These are phyloP conservation scores for Centropus bengalensis DNA, from an alignment of 2,113 vertebrate genomes.

Conservation along the genomic window DNA sequence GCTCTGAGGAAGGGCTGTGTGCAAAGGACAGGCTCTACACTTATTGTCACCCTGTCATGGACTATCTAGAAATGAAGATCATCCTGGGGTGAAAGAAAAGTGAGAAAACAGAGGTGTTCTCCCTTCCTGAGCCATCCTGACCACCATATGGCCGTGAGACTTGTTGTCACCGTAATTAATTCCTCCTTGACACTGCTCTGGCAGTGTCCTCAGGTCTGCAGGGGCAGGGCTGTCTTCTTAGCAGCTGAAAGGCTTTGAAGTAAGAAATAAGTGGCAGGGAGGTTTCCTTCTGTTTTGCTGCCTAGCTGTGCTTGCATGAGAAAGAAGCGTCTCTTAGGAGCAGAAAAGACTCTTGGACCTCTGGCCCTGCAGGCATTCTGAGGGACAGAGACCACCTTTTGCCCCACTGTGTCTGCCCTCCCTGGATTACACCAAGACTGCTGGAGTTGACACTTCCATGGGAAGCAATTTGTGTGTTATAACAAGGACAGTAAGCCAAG, in stretches of 20 bases:
- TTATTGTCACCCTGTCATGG: background rate
- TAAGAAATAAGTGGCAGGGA: background rate
- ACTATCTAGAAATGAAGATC: background rate
- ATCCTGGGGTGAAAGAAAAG: background rate
- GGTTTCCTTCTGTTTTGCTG: background rate
- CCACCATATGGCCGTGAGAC: constrained; percentile 27
- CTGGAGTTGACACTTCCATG: background rate
- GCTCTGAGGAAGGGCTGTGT: background rate
- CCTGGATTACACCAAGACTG: background rate
- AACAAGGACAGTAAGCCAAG: background rate
- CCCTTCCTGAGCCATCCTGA: background rate
- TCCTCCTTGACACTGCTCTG: background rate
- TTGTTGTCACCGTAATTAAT: background rate
- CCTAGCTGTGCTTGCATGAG: background rate
- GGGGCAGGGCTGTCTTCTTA: background rate
- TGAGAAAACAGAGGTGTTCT: constrained; percentile 27
- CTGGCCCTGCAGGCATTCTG: background rate
- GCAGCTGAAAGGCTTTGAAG: background rate
- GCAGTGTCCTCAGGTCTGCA: background rate
- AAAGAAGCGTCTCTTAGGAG: background rate
- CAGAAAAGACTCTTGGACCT: background rate
- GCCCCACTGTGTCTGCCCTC: background rate
- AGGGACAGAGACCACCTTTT: background rate
- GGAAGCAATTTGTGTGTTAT: background rate
- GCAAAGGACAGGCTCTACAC: background rate